Conservation (phyloP, 1,140 invertebrate species). For the Akabosia matsudoensis region DNA sequence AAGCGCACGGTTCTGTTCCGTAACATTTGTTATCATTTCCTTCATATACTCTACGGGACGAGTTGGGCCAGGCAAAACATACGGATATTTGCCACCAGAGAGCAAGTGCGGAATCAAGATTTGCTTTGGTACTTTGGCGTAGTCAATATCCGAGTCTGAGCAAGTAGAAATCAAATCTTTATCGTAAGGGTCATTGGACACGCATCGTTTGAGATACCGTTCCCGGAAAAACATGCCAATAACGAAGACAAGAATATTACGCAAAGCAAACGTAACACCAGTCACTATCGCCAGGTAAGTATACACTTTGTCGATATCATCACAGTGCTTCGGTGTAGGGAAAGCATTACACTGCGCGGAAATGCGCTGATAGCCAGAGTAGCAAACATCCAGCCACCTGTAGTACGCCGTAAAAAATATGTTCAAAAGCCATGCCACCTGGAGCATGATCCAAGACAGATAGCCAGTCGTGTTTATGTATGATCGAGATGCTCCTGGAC, state of each 20-base stretch:
- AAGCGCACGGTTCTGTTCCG: background rate
- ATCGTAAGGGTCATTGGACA: background rate
- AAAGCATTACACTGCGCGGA: background rate
- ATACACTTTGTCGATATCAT: background rate
- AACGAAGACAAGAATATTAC: background rate
- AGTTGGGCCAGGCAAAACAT: background rate
- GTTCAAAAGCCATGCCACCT: conserved; percentile 5
- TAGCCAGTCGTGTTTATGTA: background rate
- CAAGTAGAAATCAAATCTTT: background rate
- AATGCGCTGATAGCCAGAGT: background rate
- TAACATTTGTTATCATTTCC: background rate
- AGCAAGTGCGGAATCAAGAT: background rate
- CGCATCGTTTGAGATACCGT: background rate
- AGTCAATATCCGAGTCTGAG: background rate
- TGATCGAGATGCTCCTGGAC: background rate
- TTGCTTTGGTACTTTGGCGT: background rate
- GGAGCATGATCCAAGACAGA: background rate
- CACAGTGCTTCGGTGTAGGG: background rate
- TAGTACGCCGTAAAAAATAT: background rate
- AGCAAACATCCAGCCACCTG: background rate
- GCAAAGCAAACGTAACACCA: background rate
- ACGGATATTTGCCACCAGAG: background rate
- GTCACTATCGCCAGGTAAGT: background rate
- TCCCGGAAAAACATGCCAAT: background rate
- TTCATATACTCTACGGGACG: background rate